Conservation (phyloP, 2,888 invertebrate species). For the Leucoptera coffeella region DNA sequence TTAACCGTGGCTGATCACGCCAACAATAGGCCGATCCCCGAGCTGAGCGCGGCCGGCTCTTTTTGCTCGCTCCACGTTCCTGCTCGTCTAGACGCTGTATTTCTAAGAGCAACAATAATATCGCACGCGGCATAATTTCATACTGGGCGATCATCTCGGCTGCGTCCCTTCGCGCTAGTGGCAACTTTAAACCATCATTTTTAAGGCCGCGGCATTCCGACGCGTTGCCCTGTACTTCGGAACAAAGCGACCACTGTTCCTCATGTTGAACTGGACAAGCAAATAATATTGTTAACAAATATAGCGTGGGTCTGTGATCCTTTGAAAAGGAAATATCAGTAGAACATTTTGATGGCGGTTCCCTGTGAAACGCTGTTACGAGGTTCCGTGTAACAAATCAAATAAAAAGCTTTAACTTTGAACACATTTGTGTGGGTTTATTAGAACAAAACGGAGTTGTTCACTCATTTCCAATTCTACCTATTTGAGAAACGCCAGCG, state of each 20-base stretch:
- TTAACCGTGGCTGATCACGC: constrained; percentile 35
- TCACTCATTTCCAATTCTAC: constrained; percentile 37
- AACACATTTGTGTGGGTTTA: constrained; percentile 37
- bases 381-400: constrained; percentile 28
- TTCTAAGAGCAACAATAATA: constrained; percentile 26
- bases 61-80: constrained; percentile 38
- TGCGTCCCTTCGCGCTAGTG: constrained; percentile 1
- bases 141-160: constrained; percentile 2
- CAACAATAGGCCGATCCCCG: constrained; percentile 46
- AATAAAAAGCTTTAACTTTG: constrained; percentile 34
- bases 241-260: too few relatives aligned
- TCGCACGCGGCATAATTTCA: constrained; percentile 17
- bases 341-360: too few relatives aligned
- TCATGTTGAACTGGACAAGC: too few relatives aligned
- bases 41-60: too few relatives aligned
- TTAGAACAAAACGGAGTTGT: constrained; percentile 40
- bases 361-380: too few relatives aligned
- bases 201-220: constrained; percentile 1
- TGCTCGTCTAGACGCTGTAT: constrained; percentile 43
- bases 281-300: too few relatives aligned
- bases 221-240: neutral
- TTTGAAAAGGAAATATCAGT: too few relatives aligned
- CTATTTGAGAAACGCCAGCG: constrained; percentile 15
- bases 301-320: too few relatives aligned
- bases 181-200: neutral